These are phyloP conservation scores for Polydrusus cervinus DNA, from an alignment of 2,888 invertebrate species.

Conservation along the genomic window DNA sequence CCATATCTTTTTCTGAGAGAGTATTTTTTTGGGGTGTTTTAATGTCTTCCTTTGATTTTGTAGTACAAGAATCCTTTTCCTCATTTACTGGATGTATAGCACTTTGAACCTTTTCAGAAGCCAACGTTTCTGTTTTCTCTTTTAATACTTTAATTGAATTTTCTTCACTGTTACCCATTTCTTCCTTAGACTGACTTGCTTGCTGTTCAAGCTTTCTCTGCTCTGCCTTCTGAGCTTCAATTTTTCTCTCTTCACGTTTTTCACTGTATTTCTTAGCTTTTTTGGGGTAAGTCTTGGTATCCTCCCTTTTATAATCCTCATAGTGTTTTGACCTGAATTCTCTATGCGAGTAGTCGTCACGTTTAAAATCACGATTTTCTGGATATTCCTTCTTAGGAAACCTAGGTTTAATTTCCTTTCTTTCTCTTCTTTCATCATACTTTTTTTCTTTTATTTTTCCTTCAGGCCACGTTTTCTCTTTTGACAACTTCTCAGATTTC, in stretches of 20 bases:
- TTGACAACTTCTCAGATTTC: conserved; percentile 22
- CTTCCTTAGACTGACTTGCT: conserved; percentile 27
- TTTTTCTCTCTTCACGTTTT: conserved; percentile 69
- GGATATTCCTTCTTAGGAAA: conserved; percentile 64
- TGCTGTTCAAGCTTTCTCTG: conserved; percentile 60
- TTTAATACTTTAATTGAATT: conserved; percentile 22
- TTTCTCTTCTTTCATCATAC: conserved; percentile 67
- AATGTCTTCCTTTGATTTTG: conserved; percentile 35
- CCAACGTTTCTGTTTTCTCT: conserved; percentile 9
- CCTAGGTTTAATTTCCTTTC: conserved; percentile 63
- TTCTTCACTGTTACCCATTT: conserved; percentile 30
- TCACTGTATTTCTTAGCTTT: conserved; percentile 69
- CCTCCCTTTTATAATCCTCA: conserved; percentile 59
- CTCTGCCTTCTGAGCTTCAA: conserved; percentile 66
- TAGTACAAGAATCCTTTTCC: conserved; percentile 26
- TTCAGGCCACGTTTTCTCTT: conserved; percentile 58
- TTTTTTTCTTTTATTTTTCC: conserved; percentile 63
- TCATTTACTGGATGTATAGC: conserved; percentile 18
- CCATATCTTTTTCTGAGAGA: conserved; percentile 40
- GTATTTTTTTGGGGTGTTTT: conserved; percentile 46
- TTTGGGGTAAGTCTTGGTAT: conserved; percentile 54
- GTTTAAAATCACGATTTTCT: conserved; percentile 62
- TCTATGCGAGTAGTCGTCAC: conserved; percentile 58
- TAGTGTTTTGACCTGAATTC: conserved; percentile 59
- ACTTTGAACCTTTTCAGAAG: conserved; percentile 39